Evolutionary conservation across 2,113 vertebrate species (phyloP), one percentile per base, ranked within the genome.

Genomic region (Equus quagga): DNA sequence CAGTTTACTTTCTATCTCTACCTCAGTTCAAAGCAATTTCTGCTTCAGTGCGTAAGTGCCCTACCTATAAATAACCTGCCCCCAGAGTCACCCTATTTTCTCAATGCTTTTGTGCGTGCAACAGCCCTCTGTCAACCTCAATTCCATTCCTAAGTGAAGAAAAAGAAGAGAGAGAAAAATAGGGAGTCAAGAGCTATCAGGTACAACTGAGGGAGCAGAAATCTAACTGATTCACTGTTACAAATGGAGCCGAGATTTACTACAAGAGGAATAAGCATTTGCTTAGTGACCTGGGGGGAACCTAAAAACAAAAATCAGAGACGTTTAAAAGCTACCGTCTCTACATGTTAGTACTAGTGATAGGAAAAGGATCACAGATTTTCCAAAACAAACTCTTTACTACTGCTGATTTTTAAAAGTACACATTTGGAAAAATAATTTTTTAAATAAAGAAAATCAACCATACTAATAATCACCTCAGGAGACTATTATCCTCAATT

Each of bases 361-460:
- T 49, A 70, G 85, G 8, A 17, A 54, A 28, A 75, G 18, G 18
- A 64, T 54, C 44, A 56, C 1, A 60, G 8, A 18, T 54, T 89
- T 88, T 14, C 70, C 78, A 81, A 9, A 28, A 62, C 28, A 14
- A 89, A 81, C 5, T 67, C 56, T 54, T 49, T 28, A 12, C 14
- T 86, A 86, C 23, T 49, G 65, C 28, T 64, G 1, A 49, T 46
- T 90, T 64, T 72, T 49, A 41, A 54, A 79, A 91, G 18, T 28
- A 21, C 17, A 15, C 28, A 41, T 72, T 60, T 84, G 75, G 36
- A 26, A 26, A 36, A 70, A 70, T 12, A 41, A 26, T 8, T 64
- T 84, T 67, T 88, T 75, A 51, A 94, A 87, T 56, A 19, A 89
- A 69, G 28, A 79, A 72, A 86, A 64, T 58, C n/a, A 94, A 64